Base-by-base conservation (phyloP, 2,888 invertebrate genomes). In the Synergus laeviventris region DNA sequence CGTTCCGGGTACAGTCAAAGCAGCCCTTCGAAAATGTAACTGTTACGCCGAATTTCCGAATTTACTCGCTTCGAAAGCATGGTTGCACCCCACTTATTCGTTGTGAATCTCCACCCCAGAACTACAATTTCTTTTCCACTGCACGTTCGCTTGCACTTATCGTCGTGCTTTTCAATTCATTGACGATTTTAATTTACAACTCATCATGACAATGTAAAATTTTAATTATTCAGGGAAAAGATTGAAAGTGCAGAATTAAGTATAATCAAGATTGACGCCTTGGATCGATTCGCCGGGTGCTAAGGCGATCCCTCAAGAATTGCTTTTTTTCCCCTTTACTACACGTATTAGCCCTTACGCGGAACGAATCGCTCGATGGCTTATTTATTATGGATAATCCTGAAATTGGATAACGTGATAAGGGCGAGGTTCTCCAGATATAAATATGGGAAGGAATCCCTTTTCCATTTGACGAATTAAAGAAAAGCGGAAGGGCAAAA, bases 301-400 rank as follows among this genome's bases (percentile, higher is more conserved):
- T 62, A 38, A 39, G 38, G 11, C 38, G 16, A 36, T 36, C 70
- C 70, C 70, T 70, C 36, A 70, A 70, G 70, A 70, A 70, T 49
- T 70, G 18, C 31, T 24, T 64, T 66, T 49, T 66, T 70, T 45
- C 70, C 31, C 49, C 70, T 70, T 49, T 56, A 49, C 49, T 76
- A 36, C 78, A 79, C 77, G 79, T 81, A 81, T 66, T 75, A 31
- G 66, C 82, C 81, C 79, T 81, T 79, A 82, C 79, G 60, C 74
- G 66, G 74, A 21, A 75, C 66, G 66, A 73, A 76, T 76, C 77
- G 49, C n/a, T 70, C n/a, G 49, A 70, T 70, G 70, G 49, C 79
- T 86, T 82, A 84, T 86, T 86, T 84, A 83, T 86, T 86, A 84
- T 82, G 81, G 82, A 86, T 84, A 85, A 86, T 85, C 81, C 81